Evolutionary conservation across 2,888 invertebrate genomes (phyloP), one percentile per base, ranked within the genome.

Genomic region (Cantharis rufa): DNA sequence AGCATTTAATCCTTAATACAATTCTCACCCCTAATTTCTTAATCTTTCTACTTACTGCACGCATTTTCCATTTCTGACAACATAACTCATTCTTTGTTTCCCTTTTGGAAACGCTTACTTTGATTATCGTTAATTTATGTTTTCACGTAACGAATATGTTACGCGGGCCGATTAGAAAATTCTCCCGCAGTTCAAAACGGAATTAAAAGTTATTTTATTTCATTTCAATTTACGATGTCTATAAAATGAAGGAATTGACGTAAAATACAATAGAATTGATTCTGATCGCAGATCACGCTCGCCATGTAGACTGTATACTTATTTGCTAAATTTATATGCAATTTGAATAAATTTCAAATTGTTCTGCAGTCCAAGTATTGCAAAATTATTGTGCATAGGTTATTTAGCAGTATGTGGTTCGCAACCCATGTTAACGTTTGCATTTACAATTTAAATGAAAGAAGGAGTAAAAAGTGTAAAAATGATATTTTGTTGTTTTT

Each of bases 211-310:
- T 10, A 10, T 27, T 28, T 28, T 28, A 28, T 11, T 10, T 32
- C 3, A 28, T 13, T 32, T 32, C 3, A 13, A 13, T 32, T 32
- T 32, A 13, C 32, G 32, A 32, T 32, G 13, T 13, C 32, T 32
- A 72, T 75, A 75, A 66, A 78, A 77, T 75, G 74, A 74, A 74
- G 48, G 77, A 71, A 72, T 72, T 68, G 66, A 75, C 16, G 73
- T 74, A 71, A 78, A 78, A 74, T 76, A 78, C 76, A 78, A 78
- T 78, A 72, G 78, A 76, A 71, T 71, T 71, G 74, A 78, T 78
- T 76, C 15, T 66, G 76, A 78, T 78, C 78, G 75, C 74, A 75
- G 78, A 78, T 78, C 78, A 78, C 78, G 78, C 71, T 76, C 69
- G 71, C 71, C 74, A 74, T 76, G 78, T 76, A 76, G 61, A 76